phyloP scores from a whole-genome alignment of 1,140 invertebrate species.

The Sarcophaga peregrina region DNA sequence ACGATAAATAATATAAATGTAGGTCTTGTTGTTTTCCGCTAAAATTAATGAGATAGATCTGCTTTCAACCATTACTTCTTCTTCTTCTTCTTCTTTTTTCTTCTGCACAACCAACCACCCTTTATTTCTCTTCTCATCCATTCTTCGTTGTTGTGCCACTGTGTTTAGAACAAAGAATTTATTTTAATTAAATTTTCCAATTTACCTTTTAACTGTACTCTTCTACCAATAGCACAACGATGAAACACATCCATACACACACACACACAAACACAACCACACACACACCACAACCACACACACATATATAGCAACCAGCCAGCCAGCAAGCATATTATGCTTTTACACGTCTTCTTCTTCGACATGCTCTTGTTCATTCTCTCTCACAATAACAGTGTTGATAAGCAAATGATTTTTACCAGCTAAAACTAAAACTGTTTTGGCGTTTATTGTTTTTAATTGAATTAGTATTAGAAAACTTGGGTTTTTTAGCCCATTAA shows the following conservation, averaged over 20 bases:
- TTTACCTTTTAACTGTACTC: constrained; percentile 39
- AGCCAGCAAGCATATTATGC: too few species aligned
- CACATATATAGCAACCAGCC: not conserved
- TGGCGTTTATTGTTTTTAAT: too few species aligned
- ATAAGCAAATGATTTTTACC: too few species aligned
- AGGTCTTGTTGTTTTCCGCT: constrained; percentile 17
- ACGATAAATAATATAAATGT: not conserved
- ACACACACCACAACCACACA: not conserved
- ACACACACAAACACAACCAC: not conserved
- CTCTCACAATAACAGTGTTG: too few species aligned
- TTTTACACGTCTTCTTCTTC: too few species aligned
- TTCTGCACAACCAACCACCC: not conserved
- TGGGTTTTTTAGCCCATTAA: too few species aligned
- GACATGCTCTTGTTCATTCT: too few species aligned
- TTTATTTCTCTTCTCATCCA: not conserved
- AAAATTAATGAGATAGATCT: constrained; percentile 12
- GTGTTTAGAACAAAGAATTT: constrained; percentile 17
- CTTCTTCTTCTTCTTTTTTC: too few species aligned
- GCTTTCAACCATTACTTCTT: not conserved
- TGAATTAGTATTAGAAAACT: too few species aligned
- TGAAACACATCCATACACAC: constrained; percentile 22
- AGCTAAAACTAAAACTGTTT: too few species aligned
- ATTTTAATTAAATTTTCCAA: constrained; percentile 29
- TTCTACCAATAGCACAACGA: not conserved
- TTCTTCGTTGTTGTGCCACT: not conserved